A percentile compares a stretch with the other conserved stretches of the same genome.
Conservation (phyloP, 2,113 vertebrate species). For the Hyla sarda region DNA sequence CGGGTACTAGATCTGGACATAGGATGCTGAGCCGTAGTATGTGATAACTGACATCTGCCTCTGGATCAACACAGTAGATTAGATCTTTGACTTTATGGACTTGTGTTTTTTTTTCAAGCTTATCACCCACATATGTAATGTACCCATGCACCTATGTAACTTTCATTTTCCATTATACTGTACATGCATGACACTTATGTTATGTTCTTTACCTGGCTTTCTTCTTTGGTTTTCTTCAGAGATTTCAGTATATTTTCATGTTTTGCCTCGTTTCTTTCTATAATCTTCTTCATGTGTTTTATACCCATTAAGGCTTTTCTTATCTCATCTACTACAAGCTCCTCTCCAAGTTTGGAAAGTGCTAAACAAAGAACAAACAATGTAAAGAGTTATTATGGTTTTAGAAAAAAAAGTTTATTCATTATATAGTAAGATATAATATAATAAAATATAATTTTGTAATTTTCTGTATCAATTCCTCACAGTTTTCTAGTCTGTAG, state of each 20-base stretch:
- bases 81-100: too few relatives aligned
- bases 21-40: too few relatives aligned
- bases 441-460: not conserved
- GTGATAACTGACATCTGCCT: too few relatives aligned
- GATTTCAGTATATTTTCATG: slow-evolving; percentile 85
- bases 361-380: slow-evolving; percentile 69
- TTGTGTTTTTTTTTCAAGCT: too few relatives aligned
- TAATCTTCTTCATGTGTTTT: slow-evolving; percentile 88
- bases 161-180: not conserved
- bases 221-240: slow-evolving; percentile 81
- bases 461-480: not conserved
- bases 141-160: not conserved
- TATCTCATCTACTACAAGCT: slow-evolving; percentile 80
- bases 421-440: not conserved
- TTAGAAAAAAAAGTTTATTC: not conserved
- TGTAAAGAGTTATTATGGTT: not conserved
- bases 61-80: too few relatives aligned
- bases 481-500: not conserved
- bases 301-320: slow-evolving; percentile 84
- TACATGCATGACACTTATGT: not conserved
- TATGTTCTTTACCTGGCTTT: slow-evolving; percentile 79
- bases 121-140: too few relatives aligned
- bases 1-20: too few relatives aligned
- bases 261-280: slow-evolving; percentile 86
- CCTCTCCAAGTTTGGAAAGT: slow-evolving; percentile 78